A percentile compares a stretch with the other conserved stretches of the same genome.
These are phyloP conservation scores for Listronotus bonariensis DNA, from an alignment of 1,140 invertebrate species.

Conservation along the genomic window DNA sequence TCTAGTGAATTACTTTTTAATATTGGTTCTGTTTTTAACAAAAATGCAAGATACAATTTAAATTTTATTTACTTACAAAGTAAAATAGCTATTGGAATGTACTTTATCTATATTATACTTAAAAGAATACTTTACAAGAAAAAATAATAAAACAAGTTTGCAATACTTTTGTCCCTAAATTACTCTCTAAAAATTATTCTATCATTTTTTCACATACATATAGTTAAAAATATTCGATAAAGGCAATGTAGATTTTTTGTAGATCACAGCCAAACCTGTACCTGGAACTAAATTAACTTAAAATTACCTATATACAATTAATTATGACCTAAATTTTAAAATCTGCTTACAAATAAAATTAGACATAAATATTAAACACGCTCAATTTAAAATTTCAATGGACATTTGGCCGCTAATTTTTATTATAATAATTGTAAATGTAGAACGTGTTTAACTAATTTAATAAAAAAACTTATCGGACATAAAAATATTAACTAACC, in stretches of 20 bases:
- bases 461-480: conserved; percentile 1
- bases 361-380: not conserved
- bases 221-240: not conserved
- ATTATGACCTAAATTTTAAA: no score
- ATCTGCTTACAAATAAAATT: not conserved
- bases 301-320: conserved; percentile 19
- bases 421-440: not conserved
- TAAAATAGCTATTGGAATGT: conserved; percentile 27
- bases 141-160: conserved; percentile 20
- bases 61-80: conserved; percentile 20
- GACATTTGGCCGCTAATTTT: not conserved
- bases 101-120: not conserved
- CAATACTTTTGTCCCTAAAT: not conserved
- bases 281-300: conserved; percentile 31
- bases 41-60: no score
- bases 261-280: conserved; percentile 34
- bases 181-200: conserved; percentile 10
- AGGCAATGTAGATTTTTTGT: conserved; percentile 21
- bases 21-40: no score
- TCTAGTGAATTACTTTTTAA: no score
- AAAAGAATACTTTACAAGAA: conserved; percentile 1
- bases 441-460: not conserved
- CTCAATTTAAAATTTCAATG: not conserved
- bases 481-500: not conserved
- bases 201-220: conserved; percentile 19